Evolutionary conservation across 1,140 invertebrate genomes (phyloP).

Genomic region (Mizuhopecten yessoensis): DNA sequence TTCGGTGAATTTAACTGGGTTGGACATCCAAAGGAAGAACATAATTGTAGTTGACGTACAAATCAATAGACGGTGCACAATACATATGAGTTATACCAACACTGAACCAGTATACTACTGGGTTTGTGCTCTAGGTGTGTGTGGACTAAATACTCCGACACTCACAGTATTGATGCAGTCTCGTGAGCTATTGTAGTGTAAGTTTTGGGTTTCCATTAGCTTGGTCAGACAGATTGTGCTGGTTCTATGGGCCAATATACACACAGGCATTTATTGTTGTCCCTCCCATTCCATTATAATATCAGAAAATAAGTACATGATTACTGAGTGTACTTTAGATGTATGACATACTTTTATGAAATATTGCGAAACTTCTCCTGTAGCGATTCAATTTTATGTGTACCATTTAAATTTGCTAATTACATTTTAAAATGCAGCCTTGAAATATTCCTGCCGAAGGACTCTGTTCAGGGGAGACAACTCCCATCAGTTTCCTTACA

Average conservation of each 20-base stretch:
- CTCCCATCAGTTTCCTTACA: not conserved
- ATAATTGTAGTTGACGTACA: not conserved
- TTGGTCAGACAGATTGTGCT: not conserved
- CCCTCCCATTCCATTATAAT: not conserved
- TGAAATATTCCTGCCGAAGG: not conserved
- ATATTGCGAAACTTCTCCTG: too few species aligned
- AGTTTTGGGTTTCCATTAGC: not conserved
- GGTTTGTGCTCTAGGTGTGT: not conserved
- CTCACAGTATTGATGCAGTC: not conserved
- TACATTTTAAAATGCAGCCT: not conserved
- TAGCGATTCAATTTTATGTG: not conserved
- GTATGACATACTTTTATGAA: too few species aligned
- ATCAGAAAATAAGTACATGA: too few species aligned
- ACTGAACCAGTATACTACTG: not conserved
- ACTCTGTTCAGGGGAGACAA: not conserved
- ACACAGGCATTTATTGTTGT: not conserved
- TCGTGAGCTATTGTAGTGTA: not conserved
- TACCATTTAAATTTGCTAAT: too few species aligned
- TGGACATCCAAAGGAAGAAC: not conserved
- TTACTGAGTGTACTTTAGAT: too few species aligned
- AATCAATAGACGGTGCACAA: constrained; percentile 11
- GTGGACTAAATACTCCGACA: not conserved
- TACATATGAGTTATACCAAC: not conserved
- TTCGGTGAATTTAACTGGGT: constrained; percentile 32
- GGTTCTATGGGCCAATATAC: not conserved